Evolutionary conservation across 2,888 invertebrate species (phyloP), one percentile per base, ranked within the genome.

Genomic region (Ctena decussata): DNA sequence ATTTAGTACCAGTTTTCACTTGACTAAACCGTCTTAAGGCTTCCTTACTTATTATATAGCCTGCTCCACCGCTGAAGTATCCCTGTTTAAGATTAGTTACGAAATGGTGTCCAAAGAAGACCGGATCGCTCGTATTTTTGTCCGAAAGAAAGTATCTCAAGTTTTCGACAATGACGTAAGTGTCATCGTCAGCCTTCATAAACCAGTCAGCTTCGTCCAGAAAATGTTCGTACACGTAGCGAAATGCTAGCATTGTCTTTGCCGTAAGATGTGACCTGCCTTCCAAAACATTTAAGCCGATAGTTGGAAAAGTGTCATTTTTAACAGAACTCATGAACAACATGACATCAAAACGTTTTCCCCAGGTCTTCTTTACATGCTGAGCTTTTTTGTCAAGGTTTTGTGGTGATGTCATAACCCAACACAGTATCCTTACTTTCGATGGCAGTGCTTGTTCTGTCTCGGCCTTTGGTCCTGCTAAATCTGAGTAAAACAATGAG

Each of bases 151-250:
- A 82, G 44, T 82, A 85, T 6, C 93, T 89, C 60, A 99, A 96
- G 96, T 99, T 99, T 96, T 99, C 99, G 73, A 99, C 97, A 60
- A 99, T 97, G 69, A 99, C 98, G 96, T 98, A 99, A 97, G 99
- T 99, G 94, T 99, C 99, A 95, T 99, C 99, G 94, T 99, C 99
- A 24, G 99, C 99, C 96, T 99, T 99, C 93, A 99, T 96, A 95
- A 99, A 99, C 99, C 99, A 99, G 96, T 99, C 99, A 0, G 98
- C 98, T 80, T 98, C 97, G 91, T 98, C 97, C 77, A 97, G 96
- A 95, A 98, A 93, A 76, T 98, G 96, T 90, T 98, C 97, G 94
- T 98, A 98, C 35, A 98, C 97, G 94, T 98, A 98, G 92, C 97
- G 97, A 95, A 98, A 99, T 0, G 99, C 98, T 92, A 97, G 98